Base-by-base conservation (phyloP, 2,113 vertebrate genomes). In the Gadus chalcogrammus region DNA sequence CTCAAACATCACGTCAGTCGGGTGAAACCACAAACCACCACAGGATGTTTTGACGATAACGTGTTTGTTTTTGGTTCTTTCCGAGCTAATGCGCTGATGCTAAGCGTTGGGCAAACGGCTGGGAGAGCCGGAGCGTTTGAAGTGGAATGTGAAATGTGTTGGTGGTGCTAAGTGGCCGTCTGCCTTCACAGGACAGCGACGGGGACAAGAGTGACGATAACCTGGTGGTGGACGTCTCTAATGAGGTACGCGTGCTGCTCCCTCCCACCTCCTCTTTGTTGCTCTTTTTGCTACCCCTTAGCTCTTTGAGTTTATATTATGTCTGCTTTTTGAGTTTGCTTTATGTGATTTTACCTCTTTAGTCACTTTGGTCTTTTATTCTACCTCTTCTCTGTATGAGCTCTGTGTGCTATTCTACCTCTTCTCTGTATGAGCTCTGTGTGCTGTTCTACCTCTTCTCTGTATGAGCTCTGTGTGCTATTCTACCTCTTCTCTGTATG, bases 131-230 rank as follows among this genome's bases (percentile, higher is more conserved):
- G 31, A 35, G 2, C 42, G 42, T 48, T 48, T 48, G 42, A 48
- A 48, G 42, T 48, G 42, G 42, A 48, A 48, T 18, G 59, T 22
- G 9, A n/a, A 24, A 61, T 20, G 22, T 61, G 27, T 31, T 42
- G 42, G 17, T 31, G 20, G 5, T 60, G 9, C 24, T 74, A 61
- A 78, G 56, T 64, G 9, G 53, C 72, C 61, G 52, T 74, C 13
- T 79, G 15, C 62, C 7, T 61, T 86, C 91, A 16, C 87, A 99
- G 97, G 97, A 99, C 82, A 98, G 96, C 1, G 97, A 99, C 0
- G 97, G 95, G 0, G 97, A 99, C 87, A 99, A 99, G 85, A 99
- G 97, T 24, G 97, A 99, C 0, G 96, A 99, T 61, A 89, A 91
- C 80, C 90, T 99, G 77, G 97, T 99, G 70, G 97, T 99, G 5